Evolutionary conservation across 2,113 vertebrate genomes (phyloP).

Genomic region (Oreochromis niloticus): DNA sequence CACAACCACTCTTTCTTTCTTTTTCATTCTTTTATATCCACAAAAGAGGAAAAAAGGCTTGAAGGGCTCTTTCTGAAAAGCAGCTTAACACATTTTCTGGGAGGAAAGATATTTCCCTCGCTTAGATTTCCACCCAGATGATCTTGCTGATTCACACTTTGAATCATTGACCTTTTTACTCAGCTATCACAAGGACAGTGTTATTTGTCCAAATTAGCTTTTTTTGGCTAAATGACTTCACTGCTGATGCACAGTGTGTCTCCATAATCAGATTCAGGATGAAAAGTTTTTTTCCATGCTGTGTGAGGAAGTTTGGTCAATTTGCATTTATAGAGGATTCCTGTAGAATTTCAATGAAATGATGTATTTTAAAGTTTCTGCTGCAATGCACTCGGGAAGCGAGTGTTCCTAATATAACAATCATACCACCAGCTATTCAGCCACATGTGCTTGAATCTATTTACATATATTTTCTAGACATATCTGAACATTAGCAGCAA

Average conservation of each 20-base stretch:
- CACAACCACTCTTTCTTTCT: not conserved
- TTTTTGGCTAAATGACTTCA: not conserved
- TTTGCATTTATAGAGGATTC: not conserved
- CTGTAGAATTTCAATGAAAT: not conserved
- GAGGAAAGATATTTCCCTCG: not conserved
- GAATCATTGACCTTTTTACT: not conserved
- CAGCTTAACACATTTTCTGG: not conserved
- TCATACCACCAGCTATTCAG: not conserved
- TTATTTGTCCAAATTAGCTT: not conserved
- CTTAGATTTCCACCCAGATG: not conserved
- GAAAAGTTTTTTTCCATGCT: not conserved
- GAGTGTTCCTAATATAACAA: not conserved
- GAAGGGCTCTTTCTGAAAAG: not conserved
- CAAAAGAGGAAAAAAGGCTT: not conserved
- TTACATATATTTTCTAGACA: not conserved
- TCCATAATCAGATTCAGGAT: not conserved
- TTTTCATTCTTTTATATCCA: not conserved
- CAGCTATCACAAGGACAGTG: not conserved
- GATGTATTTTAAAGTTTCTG: not conserved
- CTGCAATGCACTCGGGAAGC: not conserved
- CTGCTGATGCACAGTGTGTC: not conserved
- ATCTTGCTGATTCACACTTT: not conserved
- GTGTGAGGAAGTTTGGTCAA: not conserved
- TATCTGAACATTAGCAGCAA: not conserved
- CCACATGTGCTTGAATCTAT: not conserved